These are phyloP conservation scores for Tethya wilhelma DNA, from an alignment of 37 sponge, comb jelly and placozoan species.

Conservation along the genomic window DNA sequence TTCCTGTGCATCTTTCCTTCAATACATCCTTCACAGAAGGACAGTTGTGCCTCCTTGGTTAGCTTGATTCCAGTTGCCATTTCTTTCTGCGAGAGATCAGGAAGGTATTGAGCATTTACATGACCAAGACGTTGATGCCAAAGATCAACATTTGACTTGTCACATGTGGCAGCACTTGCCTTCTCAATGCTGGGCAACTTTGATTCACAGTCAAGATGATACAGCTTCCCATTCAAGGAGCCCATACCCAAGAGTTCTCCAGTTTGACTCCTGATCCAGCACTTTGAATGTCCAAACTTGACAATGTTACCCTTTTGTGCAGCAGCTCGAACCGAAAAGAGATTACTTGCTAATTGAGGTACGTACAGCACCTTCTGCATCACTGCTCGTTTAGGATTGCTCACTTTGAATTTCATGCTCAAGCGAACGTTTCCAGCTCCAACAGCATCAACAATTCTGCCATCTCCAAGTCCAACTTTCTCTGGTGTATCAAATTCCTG, in stretches of 20 bases:
- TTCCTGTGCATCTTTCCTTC: slow-evolving; percentile 53
- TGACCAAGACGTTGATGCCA: slow-evolving; percentile 67
- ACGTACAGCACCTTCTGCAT: too few species aligned
- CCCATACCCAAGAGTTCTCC: slow-evolving; percentile 53
- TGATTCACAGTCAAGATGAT: slow-evolving; percentile 53
- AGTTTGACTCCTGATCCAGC: slow-evolving; percentile 41
- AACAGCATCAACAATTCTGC: slow-evolving; percentile 37
- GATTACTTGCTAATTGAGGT: too few species aligned
- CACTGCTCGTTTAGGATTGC: too few species aligned
- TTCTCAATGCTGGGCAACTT: background rate
- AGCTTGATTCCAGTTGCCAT: slow-evolving; percentile 31
- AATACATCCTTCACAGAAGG: slow-evolving; percentile 69
- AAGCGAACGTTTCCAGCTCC: slow-evolving; percentile 45
- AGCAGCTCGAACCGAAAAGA: slow-evolving; percentile 51
- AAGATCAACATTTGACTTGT: slow-evolving; percentile 11
- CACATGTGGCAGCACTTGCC: background rate
- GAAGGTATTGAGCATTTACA: slow-evolving; percentile 20
- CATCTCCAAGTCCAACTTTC: too few species aligned
- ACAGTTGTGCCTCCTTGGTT: background rate
- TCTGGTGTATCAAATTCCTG: slow-evolving; percentile 36
- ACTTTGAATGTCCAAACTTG: slow-evolving; percentile 40
- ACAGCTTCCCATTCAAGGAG: slow-evolving; percentile 41
- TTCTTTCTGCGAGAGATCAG: slow-evolving; percentile 6
- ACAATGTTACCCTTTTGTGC: slow-evolving; percentile 28
- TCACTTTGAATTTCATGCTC: too few species aligned